Evolutionary conservation across 2,797 vertebrate species (phyloP).

Genomic region (Liparis tanakae): DNA sequence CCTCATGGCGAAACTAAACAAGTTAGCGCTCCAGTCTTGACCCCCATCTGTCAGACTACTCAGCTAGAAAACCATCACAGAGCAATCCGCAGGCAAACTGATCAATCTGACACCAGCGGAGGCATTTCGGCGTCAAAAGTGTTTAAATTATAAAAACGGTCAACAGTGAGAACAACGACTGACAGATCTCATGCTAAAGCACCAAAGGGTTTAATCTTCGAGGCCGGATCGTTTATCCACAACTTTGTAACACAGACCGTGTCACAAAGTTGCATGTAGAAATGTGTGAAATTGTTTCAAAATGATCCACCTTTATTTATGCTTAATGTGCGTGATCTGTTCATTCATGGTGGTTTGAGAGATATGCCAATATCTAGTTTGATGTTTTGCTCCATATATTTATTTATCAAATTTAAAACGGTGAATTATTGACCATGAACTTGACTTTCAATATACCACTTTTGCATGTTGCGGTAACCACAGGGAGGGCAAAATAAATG

Average conservation of each 20-base stretch:
- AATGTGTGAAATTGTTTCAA: constrained; percentile 27
- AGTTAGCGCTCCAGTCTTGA: constrained; percentile 48
- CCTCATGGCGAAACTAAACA: constrained; percentile 59
- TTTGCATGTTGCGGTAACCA: neutral
- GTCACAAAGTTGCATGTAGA: constrained; percentile 35
- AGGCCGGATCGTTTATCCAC: constrained; percentile 16
- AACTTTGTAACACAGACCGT: constrained; percentile 22
- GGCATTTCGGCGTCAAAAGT: constrained; percentile 21
- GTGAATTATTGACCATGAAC: neutral
- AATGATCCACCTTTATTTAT: constrained; percentile 38
- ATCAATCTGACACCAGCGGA: constrained; percentile 46
- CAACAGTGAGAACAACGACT: neutral
- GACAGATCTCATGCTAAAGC: constrained; percentile 11
- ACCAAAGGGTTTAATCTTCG: constrained; percentile 27
- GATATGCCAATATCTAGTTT: constrained; percentile 26
- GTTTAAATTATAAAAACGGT: constrained; percentile 24
- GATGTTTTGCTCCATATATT: constrained; percentile 21
- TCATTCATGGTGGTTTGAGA: constrained; percentile 12
- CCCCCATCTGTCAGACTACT: constrained; percentile 28
- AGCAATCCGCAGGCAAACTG: constrained; percentile 34
- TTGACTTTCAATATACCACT: neutral
- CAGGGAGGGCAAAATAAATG: neutral
- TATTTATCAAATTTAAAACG: neutral
- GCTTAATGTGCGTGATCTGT: constrained; percentile 21
- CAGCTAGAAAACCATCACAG: constrained; percentile 47